A percentile compares a stretch with the other conserved stretches of the same genome.
Conservation (phyloP, 2,888 invertebrate genomes). For the Branchellion lobata region DNA sequence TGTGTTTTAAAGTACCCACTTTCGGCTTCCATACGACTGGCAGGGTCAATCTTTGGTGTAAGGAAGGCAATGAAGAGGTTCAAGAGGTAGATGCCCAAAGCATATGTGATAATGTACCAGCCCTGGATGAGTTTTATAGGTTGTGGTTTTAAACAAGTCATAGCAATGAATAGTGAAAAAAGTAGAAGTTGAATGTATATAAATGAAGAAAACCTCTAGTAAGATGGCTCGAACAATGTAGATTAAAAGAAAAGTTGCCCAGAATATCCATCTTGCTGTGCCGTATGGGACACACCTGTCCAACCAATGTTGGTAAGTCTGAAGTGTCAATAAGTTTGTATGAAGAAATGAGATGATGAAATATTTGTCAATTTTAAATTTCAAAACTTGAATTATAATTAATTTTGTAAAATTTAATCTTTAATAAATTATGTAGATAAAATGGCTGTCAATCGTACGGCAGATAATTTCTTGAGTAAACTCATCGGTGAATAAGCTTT, state of each 20-base stretch:
- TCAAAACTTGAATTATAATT: no score
- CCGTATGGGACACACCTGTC: conserved; percentile 45
- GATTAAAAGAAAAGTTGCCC: conserved; percentile 28
- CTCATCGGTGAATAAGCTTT: conserved; percentile 30
- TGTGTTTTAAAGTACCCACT: no score
- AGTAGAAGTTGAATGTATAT: no score
- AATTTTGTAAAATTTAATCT: background rate
- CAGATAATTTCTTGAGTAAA: conserved; percentile 29
- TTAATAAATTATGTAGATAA: background rate
- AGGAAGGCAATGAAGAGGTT: conserved; percentile 99
- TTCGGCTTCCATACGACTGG: conserved; percentile 64
- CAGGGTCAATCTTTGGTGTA: conserved; percentile 98
- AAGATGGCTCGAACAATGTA: conserved; percentile 44
- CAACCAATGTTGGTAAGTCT: conserved; percentile 47
- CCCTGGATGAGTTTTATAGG: conserved; percentile 72
- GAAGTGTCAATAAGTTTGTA: background rate
- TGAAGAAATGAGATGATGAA: background rate
- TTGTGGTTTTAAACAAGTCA: no score
- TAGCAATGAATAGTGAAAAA: no score
- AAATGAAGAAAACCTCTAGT: conserved; percentile 39
- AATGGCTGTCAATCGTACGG: conserved; percentile 15
- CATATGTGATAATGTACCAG: conserved; percentile 99
- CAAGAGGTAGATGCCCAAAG: conserved; percentile 96
- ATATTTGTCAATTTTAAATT: no score
- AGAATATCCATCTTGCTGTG: conserved; percentile 42